Base-by-base conservation (phyloP, 1,140 invertebrate species). In the Cyclargus thomasi region DNA sequence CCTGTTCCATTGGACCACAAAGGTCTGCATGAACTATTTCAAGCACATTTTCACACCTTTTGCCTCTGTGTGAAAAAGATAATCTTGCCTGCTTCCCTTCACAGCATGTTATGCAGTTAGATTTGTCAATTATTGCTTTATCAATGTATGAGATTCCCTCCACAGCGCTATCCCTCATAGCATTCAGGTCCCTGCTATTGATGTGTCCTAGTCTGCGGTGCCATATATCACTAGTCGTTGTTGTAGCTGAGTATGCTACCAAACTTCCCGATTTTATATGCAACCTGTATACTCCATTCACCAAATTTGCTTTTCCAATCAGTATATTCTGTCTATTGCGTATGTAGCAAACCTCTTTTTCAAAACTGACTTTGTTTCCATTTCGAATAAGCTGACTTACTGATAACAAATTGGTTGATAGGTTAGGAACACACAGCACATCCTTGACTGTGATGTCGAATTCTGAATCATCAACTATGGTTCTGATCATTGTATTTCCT, bases 1-100 rank as follows among this genome's bases (percentile, higher is more conserved):
- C 63, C 18, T 64, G 39, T 53, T 64, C 63, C 63, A 92, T 88
- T 17, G 86, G 83, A 20, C 67, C 67, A 35, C 63, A 69, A 11
- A 68, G 59, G 18, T 69, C 68, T 22, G 68, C 55, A 62, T 69
- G 68, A 29, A 69, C 64, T 14, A 65, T 53, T 53, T 69, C 68
- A 23, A 70, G 64, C 39, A 65, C 55, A 53, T 53, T 65, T 63
- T 66, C 64, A 70, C 64, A 68, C 67, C 73, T 74, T 18, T 65
- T 57, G 14, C 64, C 68, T 64, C 11, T 62, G 10, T 55, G 55
- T 65, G 71, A 57, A 66, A 81, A 82, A 57, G 72, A 71, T 57
- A 75, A 67, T 68, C 75, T 73, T 6, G 65, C 16, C 67, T 71
- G 67, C 62, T 82, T 79, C 3, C 77, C 75, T 63, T 79, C 70